Evolutionary conservation across 2,797 vertebrate genomes (phyloP), one percentile per base, ranked within the genome.

Genomic region (Sebastes itinus): DNA sequence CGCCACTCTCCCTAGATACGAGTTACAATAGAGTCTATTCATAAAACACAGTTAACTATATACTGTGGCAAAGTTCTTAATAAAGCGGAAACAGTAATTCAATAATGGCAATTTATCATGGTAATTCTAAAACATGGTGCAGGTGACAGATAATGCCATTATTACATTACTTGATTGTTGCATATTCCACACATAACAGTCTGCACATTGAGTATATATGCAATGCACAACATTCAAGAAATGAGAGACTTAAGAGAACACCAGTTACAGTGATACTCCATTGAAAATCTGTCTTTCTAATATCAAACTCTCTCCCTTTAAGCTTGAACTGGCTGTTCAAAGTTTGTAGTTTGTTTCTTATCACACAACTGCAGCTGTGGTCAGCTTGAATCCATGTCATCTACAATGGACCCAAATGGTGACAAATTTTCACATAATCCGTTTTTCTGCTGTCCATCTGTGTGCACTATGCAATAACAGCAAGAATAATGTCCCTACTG

Each of bases 11-110:
- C 77, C 86, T 65, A 86, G 89, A 88, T 91, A 88, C 81, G 77
- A 77, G 72, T 89, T 86, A 91, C 82, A 90, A 90, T 87, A 72
- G 81, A 86, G 60, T 23, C 83, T 81, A 87, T 92, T 92, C 86
- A 92, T 82, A 72, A 82, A 85, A 78, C 49, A 75, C 68, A 78
- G 75, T 78, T 89, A 80, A 72, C 60, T 84, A 67, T 55, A 82
- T 89, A 87, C 69, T 76, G 32, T 78, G 73, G 66, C 71, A 80
- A 78, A 79, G 32, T 87, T 85, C 16, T 73, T 77, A 87, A 80
- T 82, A 88, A 89, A 84, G 62, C 71, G 49, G 16, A 64, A 78
- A 87, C 65, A 80, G 66, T 75, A 3, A 79, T 81, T 77, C 82
- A 27, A 72, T 23, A 6, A 25, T 20, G 27, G 11, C 30, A 69